Evolutionary conservation across 2,797 vertebrate species (phyloP), one percentile per base, ranked within the genome.

Genomic region (Ataeniobius toweri): DNA sequence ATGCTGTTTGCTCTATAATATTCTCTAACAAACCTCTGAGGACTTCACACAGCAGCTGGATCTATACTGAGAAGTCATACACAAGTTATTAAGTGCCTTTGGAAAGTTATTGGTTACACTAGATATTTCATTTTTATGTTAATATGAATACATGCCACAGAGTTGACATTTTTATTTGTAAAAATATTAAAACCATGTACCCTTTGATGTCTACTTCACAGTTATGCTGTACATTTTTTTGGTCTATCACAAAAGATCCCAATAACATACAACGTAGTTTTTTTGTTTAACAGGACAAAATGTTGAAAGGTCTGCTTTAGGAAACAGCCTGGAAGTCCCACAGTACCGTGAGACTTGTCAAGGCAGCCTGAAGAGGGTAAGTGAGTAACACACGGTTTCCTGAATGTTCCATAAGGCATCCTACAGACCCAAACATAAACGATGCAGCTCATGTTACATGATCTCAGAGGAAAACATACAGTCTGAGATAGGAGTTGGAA

Each of bases 401-500:
- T 84, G 82, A 72, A 71, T 70, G 74, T 74, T 88, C 76, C 67
- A 58, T 89, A 88, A 91, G 85, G 83, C 71, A 79, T 90, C 85
- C 81, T 81, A 81, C 82, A 88, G 83, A 67, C 79, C 76, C 58
- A 14, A 80, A 89, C 88, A 84, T 82, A 88, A 89, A 88, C 83
- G 70, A 53, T 69, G 48, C 77, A 77, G 80, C 79, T 70, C 84
- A 86, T 46, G 13, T 84, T 84, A 76, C 81, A 71, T 81, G 77
- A 82, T 74, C 81, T 76, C 85, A 80, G 50, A 86, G 90, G 93
- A 93, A 91, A 93, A 31, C 53, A 80, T 87, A 91, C 79, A 90
- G 73, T 83, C 68, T 7, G 73, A 90, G 88, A 92, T 92, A 91
- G 89, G 84, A 75, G 80, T 87, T 83, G 87, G 87, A 86, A 84